Evolutionary conservation across 2,113 vertebrate genomes (phyloP).

Genomic region (Phoxinus phoxinus): DNA sequence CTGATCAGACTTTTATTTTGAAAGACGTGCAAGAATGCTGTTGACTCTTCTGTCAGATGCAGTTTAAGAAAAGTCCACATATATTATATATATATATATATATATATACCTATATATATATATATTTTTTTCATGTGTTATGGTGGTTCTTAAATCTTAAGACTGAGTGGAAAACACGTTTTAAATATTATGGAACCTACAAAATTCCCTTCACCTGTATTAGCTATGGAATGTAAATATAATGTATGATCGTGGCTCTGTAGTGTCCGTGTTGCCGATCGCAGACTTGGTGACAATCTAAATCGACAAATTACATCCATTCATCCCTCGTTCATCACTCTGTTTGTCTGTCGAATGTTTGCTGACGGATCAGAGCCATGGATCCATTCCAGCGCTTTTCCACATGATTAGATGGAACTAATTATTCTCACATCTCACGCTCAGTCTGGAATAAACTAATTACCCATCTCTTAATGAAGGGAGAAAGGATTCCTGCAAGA

Average conservation of each 20-base stretch:
- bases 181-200: neutral
- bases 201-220: neutral
- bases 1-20: too few relatives aligned
- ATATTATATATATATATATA: too few relatives aligned
- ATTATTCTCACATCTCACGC: slow-evolving; percentile 56
- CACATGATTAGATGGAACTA: slow-evolving; percentile 58
- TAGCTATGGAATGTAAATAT: neutral
- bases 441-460: slow-evolving; percentile 59
- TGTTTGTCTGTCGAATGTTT: slow-evolving; percentile 53
- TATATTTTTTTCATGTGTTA: too few relatives aligned
- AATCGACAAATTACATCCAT: slow-evolving; percentile 34
- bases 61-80: too few relatives aligned
- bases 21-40: too few relatives aligned
- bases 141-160: too few relatives aligned
- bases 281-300: neutral
- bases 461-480: slow-evolving; percentile 55
- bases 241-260: neutral
- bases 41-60: too few relatives aligned
- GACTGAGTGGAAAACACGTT: neutral
- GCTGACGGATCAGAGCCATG: slow-evolving; percentile 44
- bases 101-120: too few relatives aligned
- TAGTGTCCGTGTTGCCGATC: slow-evolving; percentile 21
- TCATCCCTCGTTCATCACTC: slow-evolving; percentile 44
- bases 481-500: slow-evolving; percentile 38
- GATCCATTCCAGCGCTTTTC: slow-evolving; percentile 54